These are phyloP conservation scores for Promerops cafer DNA, from an alignment of 2,113 vertebrate species.

Conservation along the genomic window DNA sequence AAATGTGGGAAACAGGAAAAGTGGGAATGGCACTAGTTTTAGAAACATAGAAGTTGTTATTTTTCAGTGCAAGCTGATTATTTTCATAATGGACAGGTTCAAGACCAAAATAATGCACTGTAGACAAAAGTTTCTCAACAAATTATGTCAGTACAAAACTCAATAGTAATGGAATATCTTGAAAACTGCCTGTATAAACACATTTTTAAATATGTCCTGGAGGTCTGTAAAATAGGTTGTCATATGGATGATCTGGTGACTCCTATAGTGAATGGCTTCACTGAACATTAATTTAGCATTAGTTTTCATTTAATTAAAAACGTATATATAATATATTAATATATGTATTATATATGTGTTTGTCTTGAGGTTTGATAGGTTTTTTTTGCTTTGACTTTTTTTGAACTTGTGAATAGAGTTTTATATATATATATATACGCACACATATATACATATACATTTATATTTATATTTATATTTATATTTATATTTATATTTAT, in stretches of 20 bases:
- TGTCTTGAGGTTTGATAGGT: not conserved
- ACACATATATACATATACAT: not conserved
- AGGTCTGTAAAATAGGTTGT: not conserved
- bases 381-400: not conserved
- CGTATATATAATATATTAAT: too few relatives aligned
- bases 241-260: not conserved
- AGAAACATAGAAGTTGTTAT: not conserved
- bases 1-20: not conserved
- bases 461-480: too few relatives aligned
- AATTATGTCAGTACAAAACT: not conserved
- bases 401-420: not conserved
- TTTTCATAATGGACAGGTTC: not conserved
- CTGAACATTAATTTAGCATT: not conserved
- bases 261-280: not conserved
- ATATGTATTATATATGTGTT: not conserved
- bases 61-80: not conserved
- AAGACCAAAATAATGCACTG: not conserved
- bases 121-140: not conserved
- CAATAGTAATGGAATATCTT: not conserved
- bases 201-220: not conserved
- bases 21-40: not conserved
- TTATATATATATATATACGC: not conserved
- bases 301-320: not conserved
- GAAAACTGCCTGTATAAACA: not conserved
- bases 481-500: not conserved